Evolutionary conservation across 2,113 vertebrate genomes (phyloP), one percentile per base, ranked within the genome.

Genomic region (Stigmatopora nigra): DNA sequence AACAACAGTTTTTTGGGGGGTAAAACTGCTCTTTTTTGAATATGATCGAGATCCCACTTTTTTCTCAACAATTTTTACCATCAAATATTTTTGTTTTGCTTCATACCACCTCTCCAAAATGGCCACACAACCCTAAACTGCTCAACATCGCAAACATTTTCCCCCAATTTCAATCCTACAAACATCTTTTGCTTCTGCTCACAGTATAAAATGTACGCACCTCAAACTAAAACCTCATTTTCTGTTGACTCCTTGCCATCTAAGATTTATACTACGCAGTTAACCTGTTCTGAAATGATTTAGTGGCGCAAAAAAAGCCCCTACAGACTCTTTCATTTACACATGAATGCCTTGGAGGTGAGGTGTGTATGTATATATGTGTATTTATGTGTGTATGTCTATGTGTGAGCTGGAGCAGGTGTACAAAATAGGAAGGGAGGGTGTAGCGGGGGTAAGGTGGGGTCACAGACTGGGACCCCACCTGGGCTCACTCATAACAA

Each of bases 401-500:
- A 69, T 31, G 69, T 67, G 67, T 57, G 64, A 22, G 66, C 68
- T 67, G 59, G 71, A 78, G 78, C 80, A 83, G 80, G 80, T 86
- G 82, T 75, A 65, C 35, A n/a, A 75, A 69, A 73, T 36, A 67
- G 64, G 69, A 48, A 59, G 61, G 70, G 25, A 51, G 62, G n/a
- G 17, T 61, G 38, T 38, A 52, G 59, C 38, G 67, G 2, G 69
- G 57, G 64, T 41, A 35, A 25, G 60, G n/a, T 35, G 16, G 45
- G 47, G 57, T 49, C 48, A 44, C 58, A 45, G 14, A 10, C 64
- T 20, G 65, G 67, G 81, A 84, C 81, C 83, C 86, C 85, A 87
- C 85, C 84, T 85, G 82, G 87, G 76, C 75, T 73, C 74, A 77
- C 73, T 73, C 74, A 72, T 73, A 84, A 87, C 78, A 85, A 82